A percentile compares a stretch with the other conserved stretches of the same genome.
These are phyloP conservation scores for Alethe diademata DNA, from an alignment of 2,113 vertebrate genomes.

Conservation along the genomic window DNA sequence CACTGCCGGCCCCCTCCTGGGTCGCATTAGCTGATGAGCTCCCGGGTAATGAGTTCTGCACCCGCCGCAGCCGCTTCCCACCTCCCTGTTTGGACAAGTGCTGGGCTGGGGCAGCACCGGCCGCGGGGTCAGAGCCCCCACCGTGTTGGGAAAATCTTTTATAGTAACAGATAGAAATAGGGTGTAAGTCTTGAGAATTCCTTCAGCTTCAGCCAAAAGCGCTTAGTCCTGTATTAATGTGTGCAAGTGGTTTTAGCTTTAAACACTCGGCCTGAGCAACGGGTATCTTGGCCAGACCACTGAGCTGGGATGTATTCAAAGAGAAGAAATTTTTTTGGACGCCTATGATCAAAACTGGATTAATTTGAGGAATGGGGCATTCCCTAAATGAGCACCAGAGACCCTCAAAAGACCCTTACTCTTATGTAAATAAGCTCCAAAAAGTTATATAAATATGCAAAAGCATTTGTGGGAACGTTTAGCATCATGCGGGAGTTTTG, in stretches of 20 bases:
- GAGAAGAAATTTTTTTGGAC: neutral
- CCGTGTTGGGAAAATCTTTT: neutral
- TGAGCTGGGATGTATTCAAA: neutral
- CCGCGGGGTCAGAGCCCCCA: neutral
- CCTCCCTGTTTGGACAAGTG: constrained; percentile 56
- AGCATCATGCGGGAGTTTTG: neutral
- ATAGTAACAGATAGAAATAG: neutral
- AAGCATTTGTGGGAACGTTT: rapidly evolving
- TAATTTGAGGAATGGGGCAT: neutral
- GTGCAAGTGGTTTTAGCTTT: neutral
- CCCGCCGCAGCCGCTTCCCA: constrained; percentile 8
- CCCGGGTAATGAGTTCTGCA: constrained; percentile 25
- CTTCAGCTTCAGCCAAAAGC: neutral
- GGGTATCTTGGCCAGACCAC: neutral
- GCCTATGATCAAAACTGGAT: neutral
- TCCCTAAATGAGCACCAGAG: neutral
- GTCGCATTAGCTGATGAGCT: constrained; percentile 45
- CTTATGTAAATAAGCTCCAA: neutral
- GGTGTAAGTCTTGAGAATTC: neutral
- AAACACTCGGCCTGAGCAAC: neutral
- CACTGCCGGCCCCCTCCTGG: neutral
- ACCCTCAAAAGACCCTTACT: neutral
- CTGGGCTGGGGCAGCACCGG: neutral
- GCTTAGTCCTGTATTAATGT: no score
- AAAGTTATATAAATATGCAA: neutral